Base-by-base conservation (phyloP, 2,888 invertebrate species). In the Tiliacea citrago region DNA sequence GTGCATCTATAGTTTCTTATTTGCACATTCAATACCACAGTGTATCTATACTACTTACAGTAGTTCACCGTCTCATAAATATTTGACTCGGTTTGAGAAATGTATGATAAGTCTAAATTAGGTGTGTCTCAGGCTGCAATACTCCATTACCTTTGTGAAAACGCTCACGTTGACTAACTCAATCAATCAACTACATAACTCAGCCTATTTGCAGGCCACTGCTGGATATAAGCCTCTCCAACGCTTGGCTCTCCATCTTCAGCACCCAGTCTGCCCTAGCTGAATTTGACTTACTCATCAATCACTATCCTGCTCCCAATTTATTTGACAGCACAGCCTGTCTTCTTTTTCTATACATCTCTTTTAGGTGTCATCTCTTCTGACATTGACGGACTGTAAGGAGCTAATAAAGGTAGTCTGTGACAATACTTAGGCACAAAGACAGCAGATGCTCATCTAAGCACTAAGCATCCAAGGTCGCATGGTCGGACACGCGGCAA, bases 391-490 rank as follows among this genome's bases (percentile, higher is more conserved):
- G 0, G 2, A 63, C 70, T 77, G 70, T 51, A n/a, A 57, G 2
- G 0, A 2, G 3, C 0, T 42, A 13, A 24, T 16, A 13, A 1
- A 55, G 2, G 6, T 76, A 77, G 45, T 18, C 76, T 76, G 76
- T 77, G 76, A 2, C 63, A 53, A 42, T 45, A 35, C 57, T 68
- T 61, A 68, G 39, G 61, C 57, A 73, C 72, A 74, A 74, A 80
- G 75, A 62, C 83, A 76, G 69, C 84, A 86, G 84, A 84, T 87
- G 84, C 80, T 77, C 77, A 75, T 75, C 70, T 75, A 78, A 84
- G 81, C 69, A 80, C 68, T 77, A 77, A 87, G 74, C 69, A 79
- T 80, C 88, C 90, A 91, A 92, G 92, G 91, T 85, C 91, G 82
- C 70, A 73, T 79, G 65, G 73, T 78, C 79, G 73, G 83, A 86